A percentile compares a stretch with the other conserved stretches of the same genome.
Evolutionary conservation across 2,888 invertebrate species (phyloP).

Genomic region (Limnephilus rhombicus): DNA sequence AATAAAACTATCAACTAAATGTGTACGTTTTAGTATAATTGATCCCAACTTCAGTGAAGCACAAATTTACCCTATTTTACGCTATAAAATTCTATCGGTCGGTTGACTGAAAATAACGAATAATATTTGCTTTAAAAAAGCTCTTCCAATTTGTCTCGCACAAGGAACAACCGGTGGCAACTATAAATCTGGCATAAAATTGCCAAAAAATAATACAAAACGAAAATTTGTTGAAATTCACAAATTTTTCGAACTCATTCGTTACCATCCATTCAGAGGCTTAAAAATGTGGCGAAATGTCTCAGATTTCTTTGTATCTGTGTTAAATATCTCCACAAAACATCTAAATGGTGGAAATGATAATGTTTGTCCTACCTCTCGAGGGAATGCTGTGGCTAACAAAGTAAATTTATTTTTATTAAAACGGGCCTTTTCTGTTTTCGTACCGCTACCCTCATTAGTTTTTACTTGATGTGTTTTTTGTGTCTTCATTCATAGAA

Average conservation of each 20-base stretch:
- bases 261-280: background rate
- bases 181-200: background rate
- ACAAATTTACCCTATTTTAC: background rate
- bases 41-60: background rate
- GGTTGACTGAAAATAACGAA: background rate
- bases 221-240: background rate
- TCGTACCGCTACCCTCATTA: slow-evolving; percentile 3
- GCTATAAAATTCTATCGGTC: background rate
- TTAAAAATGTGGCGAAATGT: background rate
- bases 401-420: background rate
- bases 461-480: slow-evolving; percentile 14
- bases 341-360: background rate
- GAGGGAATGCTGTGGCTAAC: background rate
- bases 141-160: background rate
- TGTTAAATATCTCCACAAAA: background rate
- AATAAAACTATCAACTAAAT: too few relatives aligned
- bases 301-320: background rate
- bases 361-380: slow-evolving; percentile 2
- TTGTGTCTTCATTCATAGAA: slow-evolving; percentile 6
- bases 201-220: background rate
- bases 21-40: too few relatives aligned
- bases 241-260: background rate
- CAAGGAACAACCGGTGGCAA: background rate
- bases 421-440: background rate
- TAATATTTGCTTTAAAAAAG: background rate